Evolutionary conservation across 1,140 invertebrate species (phyloP).

Genomic region (Vanessa tameamea): DNA sequence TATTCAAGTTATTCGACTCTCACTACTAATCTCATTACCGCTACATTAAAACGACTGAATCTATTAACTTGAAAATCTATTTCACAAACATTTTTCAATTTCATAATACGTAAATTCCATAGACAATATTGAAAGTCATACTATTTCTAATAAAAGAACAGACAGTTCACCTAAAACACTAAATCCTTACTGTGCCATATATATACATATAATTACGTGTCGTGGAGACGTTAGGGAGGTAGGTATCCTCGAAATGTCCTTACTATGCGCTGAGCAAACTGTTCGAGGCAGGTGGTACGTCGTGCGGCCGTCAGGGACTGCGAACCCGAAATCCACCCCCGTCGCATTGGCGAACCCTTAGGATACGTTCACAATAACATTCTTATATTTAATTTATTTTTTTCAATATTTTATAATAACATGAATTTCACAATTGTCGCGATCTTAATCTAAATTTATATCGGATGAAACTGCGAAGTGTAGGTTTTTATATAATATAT

Average conservation of each 20-base stretch:
- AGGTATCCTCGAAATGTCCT: constrained; percentile 18
- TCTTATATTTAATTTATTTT: background rate
- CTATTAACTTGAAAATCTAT: no score
- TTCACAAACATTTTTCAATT: background rate
- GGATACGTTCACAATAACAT: constrained; percentile 14
- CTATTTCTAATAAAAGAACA: background rate
- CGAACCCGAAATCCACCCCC: constrained; percentile 35
- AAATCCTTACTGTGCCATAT: constrained; percentile 9
- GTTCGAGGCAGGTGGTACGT: constrained; percentile 36
- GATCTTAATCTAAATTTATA: no score
- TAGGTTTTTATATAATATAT: no score
- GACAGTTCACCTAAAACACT: background rate
- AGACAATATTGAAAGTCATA: background rate
- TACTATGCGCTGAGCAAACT: constrained; percentile 35
- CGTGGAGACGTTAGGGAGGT: constrained; percentile 18
- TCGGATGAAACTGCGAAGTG: no score
- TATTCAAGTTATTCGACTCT: no score
- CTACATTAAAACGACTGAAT: no score
- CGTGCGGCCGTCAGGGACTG: constrained; percentile 34
- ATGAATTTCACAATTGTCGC: no score
- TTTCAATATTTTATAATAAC: background rate
- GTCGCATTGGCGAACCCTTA: constrained; percentile 38
- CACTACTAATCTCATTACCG: no score
- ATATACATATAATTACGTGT: constrained; percentile 23
- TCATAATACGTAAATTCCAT: background rate